Base-by-base conservation (phyloP, 2,888 invertebrate genomes). In the Eledona agricola region DNA sequence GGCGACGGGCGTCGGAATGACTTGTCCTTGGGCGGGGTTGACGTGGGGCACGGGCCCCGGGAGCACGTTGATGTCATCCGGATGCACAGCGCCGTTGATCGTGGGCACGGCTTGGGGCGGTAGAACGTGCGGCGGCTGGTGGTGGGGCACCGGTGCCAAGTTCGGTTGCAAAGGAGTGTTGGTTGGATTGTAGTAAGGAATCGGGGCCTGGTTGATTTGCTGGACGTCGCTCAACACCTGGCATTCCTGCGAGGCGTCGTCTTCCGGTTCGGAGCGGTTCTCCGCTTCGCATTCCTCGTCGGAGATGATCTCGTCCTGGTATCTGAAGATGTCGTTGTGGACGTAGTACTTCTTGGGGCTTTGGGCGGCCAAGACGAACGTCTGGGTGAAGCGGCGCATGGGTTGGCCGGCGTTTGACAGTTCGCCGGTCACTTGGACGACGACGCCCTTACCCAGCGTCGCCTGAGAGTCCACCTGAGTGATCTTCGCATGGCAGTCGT, bases 301-400 rank as follows among this genome's bases (percentile, higher is more conserved):
- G 20, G 75, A 79, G 67, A 84, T 84, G 34, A 84, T 82, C 69
- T 85, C 84, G 70, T 85, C 80, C 84, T 96, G 96, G 78, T 97
- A 98, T 60, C 96, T 90, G 80, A 98, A 98, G 77, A 98, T 97
- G 79, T 98, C 97, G 78, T 98, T 98, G 78, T 96, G 95, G 55
- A 98, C 97, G 77, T 97, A 98, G 81, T 96, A 98, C 80, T 96
- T 95, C 81, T 95, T 96, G 52, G 96, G 95, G 50, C 93, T 90
- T 79, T 96, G 96, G 55, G 94, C 89, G 56, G 93, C 96, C 75
- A 98, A 80, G 50, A 98, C 96, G 80, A 98, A 94, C 0, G 97
- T 97, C 81, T 98, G 97, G 74, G 96, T 96, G 80, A 98, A 98
- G 50, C 96, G 89, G 12, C 97, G 86, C 96, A 96, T 96, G 43